Evolutionary conservation across 37 sponge, comb jelly and placozoan genomes (phyloP).

Genomic region (Cladorhizidae sp.): DNA sequence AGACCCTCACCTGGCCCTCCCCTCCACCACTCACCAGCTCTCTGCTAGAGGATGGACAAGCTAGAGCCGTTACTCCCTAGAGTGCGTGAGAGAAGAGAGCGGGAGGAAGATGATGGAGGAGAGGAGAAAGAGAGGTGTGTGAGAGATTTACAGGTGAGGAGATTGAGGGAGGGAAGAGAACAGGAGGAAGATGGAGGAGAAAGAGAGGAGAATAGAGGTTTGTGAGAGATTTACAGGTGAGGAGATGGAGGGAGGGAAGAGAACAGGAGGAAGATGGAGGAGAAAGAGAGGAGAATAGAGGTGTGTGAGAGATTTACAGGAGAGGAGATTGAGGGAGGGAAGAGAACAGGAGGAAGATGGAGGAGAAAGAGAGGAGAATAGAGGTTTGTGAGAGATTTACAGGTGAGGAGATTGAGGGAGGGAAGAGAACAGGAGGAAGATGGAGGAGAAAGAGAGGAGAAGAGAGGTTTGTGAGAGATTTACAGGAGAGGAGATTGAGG

Average conservation of each 20-base stretch:
- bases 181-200: no score
- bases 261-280: neutral
- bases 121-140: neutral
- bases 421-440: neutral
- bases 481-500: no score
- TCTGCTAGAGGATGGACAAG: slow-evolving; percentile 70
- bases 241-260: neutral
- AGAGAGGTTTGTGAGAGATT: no score
- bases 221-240: no score
- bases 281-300: neutral
- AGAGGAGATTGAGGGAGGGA: neutral
- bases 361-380: neutral
- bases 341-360: neutral
- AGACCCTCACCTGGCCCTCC: slow-evolving; percentile 97
- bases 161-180: no score
- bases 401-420: neutral
- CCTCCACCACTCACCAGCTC: slow-evolving; percentile 96
- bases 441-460: neutral
- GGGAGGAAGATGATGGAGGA: neutral
- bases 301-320: no score
- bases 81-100: neutral
- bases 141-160: neutral
- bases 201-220: no score
- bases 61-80: slow-evolving; percentile 95
- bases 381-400: no score